phyloP scores from a whole-genome alignment of 1,140 invertebrate species.

The Epicauta chinensis region DNA sequence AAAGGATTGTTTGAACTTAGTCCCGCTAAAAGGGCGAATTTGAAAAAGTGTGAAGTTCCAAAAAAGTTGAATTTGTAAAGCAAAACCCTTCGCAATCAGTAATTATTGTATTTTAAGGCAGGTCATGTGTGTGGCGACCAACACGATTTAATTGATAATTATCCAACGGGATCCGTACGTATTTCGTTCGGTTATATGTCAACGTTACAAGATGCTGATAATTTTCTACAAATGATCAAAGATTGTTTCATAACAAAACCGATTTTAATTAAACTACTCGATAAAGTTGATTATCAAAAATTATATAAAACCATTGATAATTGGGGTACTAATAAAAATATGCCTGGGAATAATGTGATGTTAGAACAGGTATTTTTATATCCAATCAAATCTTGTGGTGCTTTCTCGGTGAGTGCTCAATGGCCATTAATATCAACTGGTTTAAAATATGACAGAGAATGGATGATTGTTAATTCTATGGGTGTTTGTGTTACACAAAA shows the following conservation, averaged over 20 bases:
- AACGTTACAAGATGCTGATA: conserved; percentile 62
- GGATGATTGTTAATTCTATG: conserved; percentile 79
- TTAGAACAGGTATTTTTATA: conserved; percentile 72
- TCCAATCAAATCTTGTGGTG: conserved; percentile 90
- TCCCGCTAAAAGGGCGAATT: no score
- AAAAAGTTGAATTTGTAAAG: no score
- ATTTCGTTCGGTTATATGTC: conserved; percentile 94
- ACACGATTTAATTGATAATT: conserved; percentile 79
- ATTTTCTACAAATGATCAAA: conserved; percentile 66
- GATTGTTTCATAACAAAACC: conserved; percentile 54
- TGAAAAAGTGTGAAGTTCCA: no score
- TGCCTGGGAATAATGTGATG: conserved; percentile 2
- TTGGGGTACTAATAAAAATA: neutral
- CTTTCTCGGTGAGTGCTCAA: conserved; percentile 56
- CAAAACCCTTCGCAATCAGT: neutral
- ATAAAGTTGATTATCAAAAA: conserved; percentile 2
- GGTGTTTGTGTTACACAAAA: conserved; percentile 87
- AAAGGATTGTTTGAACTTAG: no score
- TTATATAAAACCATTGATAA: neutral
- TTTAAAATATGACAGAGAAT: conserved; percentile 81
- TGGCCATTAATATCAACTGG: conserved; percentile 72
- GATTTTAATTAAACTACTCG: conserved; percentile 21
- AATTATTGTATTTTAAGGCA: conserved; percentile 44
- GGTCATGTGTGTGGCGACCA: conserved; percentile 92
- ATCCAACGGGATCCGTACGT: conserved; percentile 86